Evolutionary conservation across 2,888 invertebrate species (phyloP).

Genomic region (Drosophila emarginata): DNA sequence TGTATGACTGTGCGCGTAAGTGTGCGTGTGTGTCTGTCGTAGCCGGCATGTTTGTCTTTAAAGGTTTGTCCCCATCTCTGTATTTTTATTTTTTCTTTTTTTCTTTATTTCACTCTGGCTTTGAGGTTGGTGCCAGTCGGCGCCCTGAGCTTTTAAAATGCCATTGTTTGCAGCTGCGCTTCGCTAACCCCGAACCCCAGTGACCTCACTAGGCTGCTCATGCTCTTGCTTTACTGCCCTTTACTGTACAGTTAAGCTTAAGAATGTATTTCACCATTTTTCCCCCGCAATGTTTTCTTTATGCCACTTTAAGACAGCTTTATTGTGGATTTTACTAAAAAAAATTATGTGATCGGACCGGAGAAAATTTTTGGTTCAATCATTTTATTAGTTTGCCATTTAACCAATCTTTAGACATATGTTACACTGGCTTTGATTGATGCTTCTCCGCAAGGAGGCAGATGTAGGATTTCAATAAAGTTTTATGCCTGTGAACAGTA

Average conservation of each 20-base stretch:
- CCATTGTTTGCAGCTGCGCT: slow-evolving; percentile 73
- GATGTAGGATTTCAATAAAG: slow-evolving; percentile 49
- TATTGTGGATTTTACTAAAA: slow-evolving; percentile 32
- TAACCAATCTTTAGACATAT: slow-evolving; percentile 43
- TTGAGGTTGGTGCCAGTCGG: slow-evolving; percentile 27
- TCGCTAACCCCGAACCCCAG: slow-evolving; percentile 37
- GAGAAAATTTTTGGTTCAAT: slow-evolving; percentile 24
- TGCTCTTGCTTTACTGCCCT: slow-evolving; percentile 29
- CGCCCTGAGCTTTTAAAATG: slow-evolving; percentile 64
- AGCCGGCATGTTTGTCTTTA: slow-evolving; percentile 52
- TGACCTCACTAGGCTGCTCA: slow-evolving; percentile 49
- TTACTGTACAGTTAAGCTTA: slow-evolving; percentile 20
- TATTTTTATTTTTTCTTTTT: neutral
- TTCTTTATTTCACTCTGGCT: slow-evolving; percentile 26
- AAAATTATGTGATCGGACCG: slow-evolving; percentile 34
- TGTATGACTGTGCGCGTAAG: slow-evolving; percentile 41
- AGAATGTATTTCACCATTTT: slow-evolving; percentile 29
- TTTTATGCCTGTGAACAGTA: slow-evolving; percentile 43
- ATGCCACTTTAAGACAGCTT: slow-evolving; percentile 27
- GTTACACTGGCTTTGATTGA: slow-evolving; percentile 43
- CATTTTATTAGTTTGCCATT: slow-evolving; percentile 37
- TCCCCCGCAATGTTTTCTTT: slow-evolving; percentile 2
- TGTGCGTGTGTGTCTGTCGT: slow-evolving; percentile 30
- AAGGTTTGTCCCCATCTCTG: slow-evolving; percentile 30
- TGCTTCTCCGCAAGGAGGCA: slow-evolving; percentile 24